Evolutionary conservation across 2,888 invertebrate genomes (phyloP).

Genomic region (Cheilosia vulpina): DNA sequence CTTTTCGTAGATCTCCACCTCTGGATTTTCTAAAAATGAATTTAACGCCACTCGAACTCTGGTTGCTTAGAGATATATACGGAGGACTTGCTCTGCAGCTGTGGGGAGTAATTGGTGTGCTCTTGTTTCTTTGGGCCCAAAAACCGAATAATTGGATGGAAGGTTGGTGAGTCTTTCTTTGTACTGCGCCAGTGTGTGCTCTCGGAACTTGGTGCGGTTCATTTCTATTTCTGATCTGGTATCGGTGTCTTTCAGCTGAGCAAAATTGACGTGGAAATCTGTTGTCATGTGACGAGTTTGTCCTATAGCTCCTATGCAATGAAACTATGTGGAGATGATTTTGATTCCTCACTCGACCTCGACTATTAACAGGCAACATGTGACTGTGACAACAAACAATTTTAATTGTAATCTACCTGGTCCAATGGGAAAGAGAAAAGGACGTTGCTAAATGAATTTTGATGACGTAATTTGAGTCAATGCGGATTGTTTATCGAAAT

Average conservation of each 20-base stretch:
- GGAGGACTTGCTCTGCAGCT: conserved; percentile 14
- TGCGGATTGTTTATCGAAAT: too few relatives aligned
- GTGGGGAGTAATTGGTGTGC: conserved; percentile 58
- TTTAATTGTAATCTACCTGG: too few relatives aligned
- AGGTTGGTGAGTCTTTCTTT: conserved; percentile 39
- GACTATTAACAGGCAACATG: too few relatives aligned
- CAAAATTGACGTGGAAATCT: conserved; percentile 70
- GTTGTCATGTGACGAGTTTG: conserved; percentile 48
- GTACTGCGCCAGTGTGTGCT: conserved; percentile 6
- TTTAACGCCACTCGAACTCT: conserved; percentile 70
- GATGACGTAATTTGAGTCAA: too few relatives aligned
- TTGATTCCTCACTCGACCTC: too few relatives aligned
- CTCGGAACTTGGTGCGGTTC: conserved; percentile 5
- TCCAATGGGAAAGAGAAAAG: too few relatives aligned
- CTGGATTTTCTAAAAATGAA: conserved; percentile 72
- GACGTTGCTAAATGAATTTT: too few relatives aligned
- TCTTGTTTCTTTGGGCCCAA: conserved; percentile 67
- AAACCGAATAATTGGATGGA: conserved; percentile 74
- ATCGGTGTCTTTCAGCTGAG: conserved; percentile 62
- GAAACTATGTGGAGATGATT: neutral
- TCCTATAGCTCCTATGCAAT: neutral
- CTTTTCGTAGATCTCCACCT: conserved; percentile 57
- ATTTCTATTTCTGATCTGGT: conserved; percentile 34
- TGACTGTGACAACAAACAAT: too few relatives aligned
- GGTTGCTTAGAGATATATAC: conserved; percentile 49